A percentile compares a stretch with the other conserved stretches of the same genome.
Conservation (phyloP, 2,797 vertebrate species). For the Alcedo quadribrachys region DNA sequence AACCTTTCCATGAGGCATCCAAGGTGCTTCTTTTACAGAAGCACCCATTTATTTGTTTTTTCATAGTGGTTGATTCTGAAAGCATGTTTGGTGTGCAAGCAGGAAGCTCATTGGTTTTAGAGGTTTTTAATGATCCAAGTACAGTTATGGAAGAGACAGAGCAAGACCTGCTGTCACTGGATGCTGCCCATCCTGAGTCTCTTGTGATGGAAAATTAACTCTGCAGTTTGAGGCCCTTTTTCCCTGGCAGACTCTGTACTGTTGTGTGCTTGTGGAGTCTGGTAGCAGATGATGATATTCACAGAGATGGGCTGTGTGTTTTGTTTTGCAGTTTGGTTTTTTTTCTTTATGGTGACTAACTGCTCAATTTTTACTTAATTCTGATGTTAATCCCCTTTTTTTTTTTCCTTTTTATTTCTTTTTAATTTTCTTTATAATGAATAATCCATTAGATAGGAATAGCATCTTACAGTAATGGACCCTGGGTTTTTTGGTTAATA, state of each 20-base stretch:
- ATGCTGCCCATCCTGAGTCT: background rate
- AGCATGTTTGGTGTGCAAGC: background rate
- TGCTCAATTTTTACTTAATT: background rate
- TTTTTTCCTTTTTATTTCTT: background rate
- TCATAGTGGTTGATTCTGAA: background rate
- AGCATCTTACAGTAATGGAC: background rate
- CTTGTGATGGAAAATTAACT: background rate
- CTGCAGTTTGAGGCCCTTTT: background rate
- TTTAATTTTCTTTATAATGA: background rate
- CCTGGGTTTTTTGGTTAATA: background rate
- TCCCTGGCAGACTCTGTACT: background rate
- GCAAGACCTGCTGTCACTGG: background rate
- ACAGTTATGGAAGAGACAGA: background rate
- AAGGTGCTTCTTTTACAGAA: background rate
- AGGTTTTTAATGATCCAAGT: background rate
- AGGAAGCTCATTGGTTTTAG: background rate
- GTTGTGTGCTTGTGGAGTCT: background rate
- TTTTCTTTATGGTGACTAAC: background rate
- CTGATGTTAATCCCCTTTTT: background rate
- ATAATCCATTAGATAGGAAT: slow-evolving; percentile 4
- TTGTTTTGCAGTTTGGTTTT: background rate
- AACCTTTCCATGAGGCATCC: background rate
- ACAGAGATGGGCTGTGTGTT: background rate
- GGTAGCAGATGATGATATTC: background rate
- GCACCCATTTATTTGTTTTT: background rate